phyloP scores from a whole-genome alignment of 37 sponge, comb jelly and placozoan species.

The Axinella damicornis region DNA sequence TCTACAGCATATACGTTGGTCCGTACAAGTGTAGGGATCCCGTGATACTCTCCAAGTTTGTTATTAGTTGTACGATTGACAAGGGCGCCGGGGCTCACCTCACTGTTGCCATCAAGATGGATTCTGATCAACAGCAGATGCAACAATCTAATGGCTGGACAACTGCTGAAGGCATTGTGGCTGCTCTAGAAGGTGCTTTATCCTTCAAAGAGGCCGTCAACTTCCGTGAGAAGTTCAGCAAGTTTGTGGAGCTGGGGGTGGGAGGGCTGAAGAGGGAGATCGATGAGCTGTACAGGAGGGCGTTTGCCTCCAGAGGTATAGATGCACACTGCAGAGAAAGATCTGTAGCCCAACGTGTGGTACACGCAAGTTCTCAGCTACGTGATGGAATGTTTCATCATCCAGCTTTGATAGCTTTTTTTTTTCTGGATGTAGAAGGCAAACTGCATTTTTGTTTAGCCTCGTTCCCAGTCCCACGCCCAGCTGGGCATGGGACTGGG shows the following conservation, averaged over 20 bases:
- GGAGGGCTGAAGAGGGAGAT: constrained; percentile 77
- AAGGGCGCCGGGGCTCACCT: constrained; percentile 25
- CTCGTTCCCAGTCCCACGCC: too few species aligned
- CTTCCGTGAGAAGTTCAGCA: constrained; percentile 53
- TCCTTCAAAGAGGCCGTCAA: constrained; percentile 62
- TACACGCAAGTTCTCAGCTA: background rate
- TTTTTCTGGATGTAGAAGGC: too few species aligned
- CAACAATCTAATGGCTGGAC: background rate
- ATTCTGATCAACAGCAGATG: background rate
- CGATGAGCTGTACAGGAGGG: constrained; percentile 74
- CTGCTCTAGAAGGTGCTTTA: constrained; percentile 23
- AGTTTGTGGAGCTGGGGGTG: constrained; percentile 71
- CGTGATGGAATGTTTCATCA: background rate
- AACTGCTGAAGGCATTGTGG: background rate
- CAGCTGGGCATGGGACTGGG: too few species aligned
- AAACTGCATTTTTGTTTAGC: too few species aligned
- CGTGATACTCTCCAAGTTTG: constrained; percentile 14
- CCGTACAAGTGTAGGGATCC: constrained; percentile 12
- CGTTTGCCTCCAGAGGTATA: constrained; percentile 81
- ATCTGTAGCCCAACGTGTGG: background rate
- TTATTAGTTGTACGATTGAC: constrained; percentile 52
- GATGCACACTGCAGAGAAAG: too few species aligned
- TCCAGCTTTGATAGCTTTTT: background rate
- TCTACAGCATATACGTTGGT: constrained; percentile 37
- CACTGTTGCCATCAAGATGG: constrained; percentile 23